Conservation (phyloP, 2,113 vertebrate species). For the Ellobius talpinus region DNA sequence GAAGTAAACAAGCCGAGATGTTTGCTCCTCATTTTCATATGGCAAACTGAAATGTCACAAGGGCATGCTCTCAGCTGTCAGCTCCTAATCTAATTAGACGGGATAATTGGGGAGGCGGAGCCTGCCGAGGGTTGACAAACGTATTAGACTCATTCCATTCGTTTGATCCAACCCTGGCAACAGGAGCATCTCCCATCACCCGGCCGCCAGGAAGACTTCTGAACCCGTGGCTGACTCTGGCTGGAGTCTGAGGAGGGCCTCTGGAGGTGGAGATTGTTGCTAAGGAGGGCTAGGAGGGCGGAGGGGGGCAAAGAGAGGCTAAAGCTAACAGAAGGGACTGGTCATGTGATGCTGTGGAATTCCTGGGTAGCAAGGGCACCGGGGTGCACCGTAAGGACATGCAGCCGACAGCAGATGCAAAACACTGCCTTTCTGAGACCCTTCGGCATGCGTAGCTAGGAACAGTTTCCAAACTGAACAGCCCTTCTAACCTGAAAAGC, state of each 20-base stretch:
- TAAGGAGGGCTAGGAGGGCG: accelerated
- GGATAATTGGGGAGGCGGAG: slow-evolving; percentile 85
- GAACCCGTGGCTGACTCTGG: not conserved
- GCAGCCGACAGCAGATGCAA: not conserved
- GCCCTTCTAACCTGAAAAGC: not conserved
- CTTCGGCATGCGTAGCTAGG: not conserved
- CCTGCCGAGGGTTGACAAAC: slow-evolving; percentile 78
- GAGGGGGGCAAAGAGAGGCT: not conserved
- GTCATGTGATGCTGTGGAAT: not conserved
- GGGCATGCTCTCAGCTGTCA: slow-evolving; percentile 84
- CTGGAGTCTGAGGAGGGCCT: not conserved
- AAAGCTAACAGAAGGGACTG: not conserved
- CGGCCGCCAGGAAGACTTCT: not conserved
- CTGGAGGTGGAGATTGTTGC: not conserved
- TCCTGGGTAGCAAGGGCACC: not conserved
- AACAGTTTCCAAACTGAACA: not conserved
- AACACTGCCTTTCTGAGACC: not conserved
- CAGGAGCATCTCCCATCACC: not conserved
- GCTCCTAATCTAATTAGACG: slow-evolving; percentile 85
- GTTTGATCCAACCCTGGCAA: not conserved
- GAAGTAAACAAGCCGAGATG: slow-evolving; percentile 68
- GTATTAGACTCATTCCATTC: slow-evolving; percentile 70
- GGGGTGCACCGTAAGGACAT: not conserved
- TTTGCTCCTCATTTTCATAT: slow-evolving; percentile 69
- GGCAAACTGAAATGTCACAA: slow-evolving; percentile 80